Evolutionary conservation across 2,113 vertebrate genomes (phyloP).

Genomic region (Pongo pygmaeus): DNA sequence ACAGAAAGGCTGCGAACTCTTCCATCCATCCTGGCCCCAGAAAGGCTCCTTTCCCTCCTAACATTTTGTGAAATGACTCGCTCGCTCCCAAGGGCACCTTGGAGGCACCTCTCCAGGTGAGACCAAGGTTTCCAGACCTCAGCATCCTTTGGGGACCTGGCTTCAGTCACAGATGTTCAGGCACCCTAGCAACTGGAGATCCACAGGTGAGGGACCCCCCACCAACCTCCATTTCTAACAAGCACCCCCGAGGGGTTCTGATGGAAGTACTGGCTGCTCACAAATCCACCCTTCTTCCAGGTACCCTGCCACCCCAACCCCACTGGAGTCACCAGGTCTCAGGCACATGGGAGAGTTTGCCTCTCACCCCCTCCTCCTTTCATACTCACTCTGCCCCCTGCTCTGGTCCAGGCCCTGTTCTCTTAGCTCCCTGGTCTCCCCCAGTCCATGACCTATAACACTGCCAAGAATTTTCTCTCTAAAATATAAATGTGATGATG

Average conservation of each 20-base stretch:
- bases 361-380: background rate
- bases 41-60: background rate
- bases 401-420: background rate
- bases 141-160: background rate
- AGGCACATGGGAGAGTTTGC: background rate
- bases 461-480: background rate
- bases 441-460: background rate
- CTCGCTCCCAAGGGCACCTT: background rate
- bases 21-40: background rate
- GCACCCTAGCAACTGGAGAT: background rate
- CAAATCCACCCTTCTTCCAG: background rate
- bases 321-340: background rate
- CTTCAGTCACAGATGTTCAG: background rate
- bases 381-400: background rate
- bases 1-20: background rate
- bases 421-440: background rate
- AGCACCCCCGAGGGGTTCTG: background rate
- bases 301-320: accelerated
- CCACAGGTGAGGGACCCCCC: background rate
- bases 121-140: background rate
- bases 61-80: background rate
- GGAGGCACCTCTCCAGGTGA: background rate
- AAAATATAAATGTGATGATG: background rate
- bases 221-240: background rate
- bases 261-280: background rate